Evolutionary conservation across 2,888 invertebrate genomes (phyloP).

Genomic region (Calliscelio sp.): DNA sequence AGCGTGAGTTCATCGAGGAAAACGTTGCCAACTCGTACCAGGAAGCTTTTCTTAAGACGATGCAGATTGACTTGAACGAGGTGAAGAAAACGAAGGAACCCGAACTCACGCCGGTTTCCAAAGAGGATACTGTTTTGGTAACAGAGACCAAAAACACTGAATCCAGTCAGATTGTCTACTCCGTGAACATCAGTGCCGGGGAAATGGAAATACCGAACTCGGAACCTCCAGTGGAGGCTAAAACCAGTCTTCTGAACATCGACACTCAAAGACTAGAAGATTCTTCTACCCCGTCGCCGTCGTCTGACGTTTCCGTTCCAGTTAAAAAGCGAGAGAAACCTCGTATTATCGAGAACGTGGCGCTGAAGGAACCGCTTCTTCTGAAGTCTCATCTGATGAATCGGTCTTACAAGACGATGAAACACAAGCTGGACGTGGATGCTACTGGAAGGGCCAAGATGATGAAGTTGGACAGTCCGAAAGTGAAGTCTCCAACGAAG

Average conservation of each 20-base stretch:
- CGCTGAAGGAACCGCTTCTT: conserved; percentile 84
- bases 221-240: neutral
- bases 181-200: neutral
- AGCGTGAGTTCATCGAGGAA: conserved; percentile 78
- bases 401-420: conserved; percentile 80
- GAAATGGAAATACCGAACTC: neutral
- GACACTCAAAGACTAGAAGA: conserved; percentile 79
- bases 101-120: neutral
- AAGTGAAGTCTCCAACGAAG: neutral
- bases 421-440: conserved; percentile 82
- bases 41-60: conserved; percentile 82
- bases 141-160: too few relatives aligned
- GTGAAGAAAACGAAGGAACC: conserved; percentile 30
- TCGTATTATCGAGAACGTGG: conserved; percentile 84
- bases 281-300: conserved; percentile 75
- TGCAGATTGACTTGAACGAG: conserved; percentile 78
- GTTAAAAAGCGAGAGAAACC: conserved; percentile 85
- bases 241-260: conserved; percentile 71
- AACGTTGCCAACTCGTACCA: conserved; percentile 80
- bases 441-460: conserved; percentile 75
- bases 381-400: conserved; percentile 83
- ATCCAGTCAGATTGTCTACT: neutral
- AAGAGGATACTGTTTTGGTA: too few relatives aligned
- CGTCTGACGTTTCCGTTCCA: conserved; percentile 78
- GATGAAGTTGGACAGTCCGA: conserved; percentile 80